Base-by-base conservation (phyloP, 2,888 invertebrate species). In the Nymphalis urticae region DNA sequence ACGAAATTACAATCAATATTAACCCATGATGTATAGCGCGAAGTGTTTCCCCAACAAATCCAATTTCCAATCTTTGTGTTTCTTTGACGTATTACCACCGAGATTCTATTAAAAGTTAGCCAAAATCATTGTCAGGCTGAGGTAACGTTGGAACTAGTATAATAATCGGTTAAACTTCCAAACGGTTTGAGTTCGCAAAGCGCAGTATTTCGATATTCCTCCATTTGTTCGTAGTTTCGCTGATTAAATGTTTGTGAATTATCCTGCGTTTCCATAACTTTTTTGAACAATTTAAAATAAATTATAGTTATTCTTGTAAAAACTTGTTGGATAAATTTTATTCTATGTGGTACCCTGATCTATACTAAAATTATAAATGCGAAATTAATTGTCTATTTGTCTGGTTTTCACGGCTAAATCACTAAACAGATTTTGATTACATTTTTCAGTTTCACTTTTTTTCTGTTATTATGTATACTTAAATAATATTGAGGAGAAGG, bases 31-130 rank as follows among this genome's bases (percentile, higher is more conserved):
- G 17, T 19, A 48, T 60, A 21, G 13, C 19, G 32, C 27, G 58
- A 16, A 61, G 27, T 21, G 27, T 48, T 66, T 63, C 24, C 69
- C 66, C 64, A 47, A 48, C 58, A 56, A 64, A 66, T 58, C 51
- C 63, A 58, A 71, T 64, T 68, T 36, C 51, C 47, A 71, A 63
- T 64, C 62, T 65, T 54, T 61, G 64, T 64, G 64, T 71, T 70
- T 53, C 64, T 66, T 61, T 66, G 67, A 64, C 64, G 62, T 69
- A 72, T 59, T 64, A 61, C 64, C 21, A 36, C 42, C 58, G 69
- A 63, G 48, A 53, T 73, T 71, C 82, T 76, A 85, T 85, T 83
- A 83, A 82, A 86, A 88, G 77, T 86, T 85, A 72, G 70, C 66
- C 77, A 74, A 80, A 85, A 80, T 78, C 79, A 80, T 77, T 82